These are phyloP conservation scores for Potamarius usumacintae DNA, from an alignment of 2,113 vertebrate genomes.

Conservation along the genomic window DNA sequence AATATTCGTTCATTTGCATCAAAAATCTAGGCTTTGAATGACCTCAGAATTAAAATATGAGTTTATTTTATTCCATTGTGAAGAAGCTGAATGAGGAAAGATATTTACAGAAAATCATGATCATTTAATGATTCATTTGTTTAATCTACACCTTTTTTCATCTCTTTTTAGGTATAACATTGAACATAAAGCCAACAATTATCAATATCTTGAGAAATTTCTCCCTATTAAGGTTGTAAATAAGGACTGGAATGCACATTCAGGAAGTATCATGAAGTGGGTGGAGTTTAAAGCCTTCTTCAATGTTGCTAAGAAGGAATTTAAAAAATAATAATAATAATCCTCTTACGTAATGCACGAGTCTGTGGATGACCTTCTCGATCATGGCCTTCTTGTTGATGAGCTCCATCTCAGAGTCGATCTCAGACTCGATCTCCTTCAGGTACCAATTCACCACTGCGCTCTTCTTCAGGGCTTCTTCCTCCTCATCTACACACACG, in stretches of 20 bases:
- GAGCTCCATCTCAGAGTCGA: slow-evolving; percentile 93
- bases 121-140: neutral
- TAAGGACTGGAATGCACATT: neutral
- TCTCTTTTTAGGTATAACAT: neutral
- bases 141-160: neutral
- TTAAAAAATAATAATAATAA: neutral
- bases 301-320: neutral
- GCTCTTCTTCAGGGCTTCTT: slow-evolving; percentile 84
- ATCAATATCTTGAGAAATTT: neutral
- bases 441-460: slow-evolving; percentile 97
- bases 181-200: neutral
- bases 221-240: neutral
- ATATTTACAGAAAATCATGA: neutral
- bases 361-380: slow-evolving; percentile 92
- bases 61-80: neutral
- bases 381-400: slow-evolving; percentile 91
- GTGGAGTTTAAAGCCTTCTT: neutral
- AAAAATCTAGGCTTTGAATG: neutral
- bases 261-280: neutral
- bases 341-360: slow-evolving; percentile 86
- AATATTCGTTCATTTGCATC: neutral
- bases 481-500: slow-evolving; percentile 80
- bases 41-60: neutral
- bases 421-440: slow-evolving; percentile 96
- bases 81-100: neutral